A percentile compares a stretch with the other conserved stretches of the same genome.
Evolutionary conservation across 2,888 invertebrate genomes (phyloP).

Genomic region (Cartodere bifasciata): DNA sequence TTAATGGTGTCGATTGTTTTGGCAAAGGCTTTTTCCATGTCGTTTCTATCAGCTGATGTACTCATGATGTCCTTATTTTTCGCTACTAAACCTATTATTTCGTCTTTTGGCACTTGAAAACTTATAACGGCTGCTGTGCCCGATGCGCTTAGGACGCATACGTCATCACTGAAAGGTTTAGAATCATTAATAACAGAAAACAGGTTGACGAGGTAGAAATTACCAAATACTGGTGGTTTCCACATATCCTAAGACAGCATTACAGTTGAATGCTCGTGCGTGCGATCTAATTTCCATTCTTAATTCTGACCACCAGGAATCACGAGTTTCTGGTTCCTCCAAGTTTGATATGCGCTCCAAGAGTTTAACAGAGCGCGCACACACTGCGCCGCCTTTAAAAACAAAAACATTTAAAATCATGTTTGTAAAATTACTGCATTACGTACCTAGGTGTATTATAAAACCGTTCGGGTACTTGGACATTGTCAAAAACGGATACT

Average conservation of each 20-base stretch:
- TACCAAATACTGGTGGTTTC: constrained; percentile 89
- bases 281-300: constrained; percentile 92
- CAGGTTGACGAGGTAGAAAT: constrained; percentile 19
- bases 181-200: constrained; percentile 2
- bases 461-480: constrained; percentile 81
- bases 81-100: background rate
- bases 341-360: constrained; percentile 69
- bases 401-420: no score
- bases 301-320: constrained; percentile 95
- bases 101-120: constrained; percentile 29
- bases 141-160: constrained; percentile 84
- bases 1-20: constrained; percentile 8
- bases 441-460: constrained; percentile 68
- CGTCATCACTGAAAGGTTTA: constrained; percentile 64
- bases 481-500: constrained; percentile 93
- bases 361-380: constrained; percentile 72
- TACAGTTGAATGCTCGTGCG: constrained; percentile 81
- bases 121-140: constrained; percentile 86
- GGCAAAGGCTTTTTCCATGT: constrained; percentile 30
- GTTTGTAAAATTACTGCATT: no score
- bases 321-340: constrained; percentile 83
- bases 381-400: constrained; percentile 60
- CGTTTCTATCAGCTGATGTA: constrained; percentile 40
- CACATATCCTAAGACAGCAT: constrained; percentile 87
- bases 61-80: constrained; percentile 33